Base-by-base conservation (phyloP, 2,113 vertebrate species). In the Menura novaehollandiae region DNA sequence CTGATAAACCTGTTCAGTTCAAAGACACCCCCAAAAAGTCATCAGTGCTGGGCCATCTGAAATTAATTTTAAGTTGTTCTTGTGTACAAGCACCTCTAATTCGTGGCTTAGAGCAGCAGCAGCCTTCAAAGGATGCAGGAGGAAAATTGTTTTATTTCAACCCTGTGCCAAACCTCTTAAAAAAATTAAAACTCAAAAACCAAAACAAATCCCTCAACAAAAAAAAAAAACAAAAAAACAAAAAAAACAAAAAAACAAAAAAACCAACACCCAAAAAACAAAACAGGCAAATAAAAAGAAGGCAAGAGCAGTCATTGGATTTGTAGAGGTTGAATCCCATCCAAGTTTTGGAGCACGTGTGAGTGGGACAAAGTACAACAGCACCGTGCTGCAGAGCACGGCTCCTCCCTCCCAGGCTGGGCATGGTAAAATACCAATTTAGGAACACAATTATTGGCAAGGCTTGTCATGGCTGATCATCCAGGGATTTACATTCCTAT, bases 401-500 rank as follows among this genome's bases (percentile, higher is more conserved):
- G 62, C 24, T n/a, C 6, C 73, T 43, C 72, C 7, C 59, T 33
- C 33, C 5, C 59, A 11, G 63, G 3, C 46, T 6, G 2, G 46
- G 24, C 0, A 12, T 0, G 15, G 32, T 4, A 15, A 79, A 80
- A 62, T 0, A 21, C 18, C 23, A 21, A 5, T n/a, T 66, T 1
- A 24, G 43, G 52, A 73, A 28, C 10, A 55, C 20, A 73, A 6
- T 15, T 8, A 11, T 0, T 28, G 39, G 28, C 12, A 63, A 64
- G 12, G 21, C 15, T 53, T 22, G 9, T 22, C 30, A 21, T 2
- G 13, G 47, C 5, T 27, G 18, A 12, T 35, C 2, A 1, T 4
- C 6, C 60, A 33, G 47, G 28, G 19, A 49, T 59, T 58, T 13
- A 7, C 8, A 62, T 7, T 55, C 52, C 47, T 72, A 19, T 9